phyloP scores from a whole-genome alignment of 2,888 invertebrate genomes.

The Brachylomia viminalis region DNA sequence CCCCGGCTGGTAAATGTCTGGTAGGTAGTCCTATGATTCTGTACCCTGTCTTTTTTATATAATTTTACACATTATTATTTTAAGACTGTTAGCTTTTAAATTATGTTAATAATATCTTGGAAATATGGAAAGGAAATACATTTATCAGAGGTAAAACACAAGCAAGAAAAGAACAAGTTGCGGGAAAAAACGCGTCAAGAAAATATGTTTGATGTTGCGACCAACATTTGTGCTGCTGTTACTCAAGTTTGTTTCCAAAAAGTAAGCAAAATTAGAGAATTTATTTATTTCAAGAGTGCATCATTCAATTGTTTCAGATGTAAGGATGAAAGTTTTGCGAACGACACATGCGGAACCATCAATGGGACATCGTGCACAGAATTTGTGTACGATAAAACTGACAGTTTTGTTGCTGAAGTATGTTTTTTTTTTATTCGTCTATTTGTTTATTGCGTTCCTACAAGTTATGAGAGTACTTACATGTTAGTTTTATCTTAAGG shows the following conservation, averaged over 20 bases:
- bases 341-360: conserved; percentile 61
- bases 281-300: background rate
- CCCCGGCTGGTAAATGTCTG: too few relatives aligned
- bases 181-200: background rate
- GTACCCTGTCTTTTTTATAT: too few relatives aligned
- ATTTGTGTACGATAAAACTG: conserved; percentile 73
- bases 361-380: conserved; percentile 65
- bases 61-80: too few relatives aligned
- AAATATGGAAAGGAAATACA: background rate
- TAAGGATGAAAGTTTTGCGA: conserved; percentile 64
- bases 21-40: background rate
- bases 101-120: too few relatives aligned
- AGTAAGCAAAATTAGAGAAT: background rate
- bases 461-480: background rate
- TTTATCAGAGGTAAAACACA: background rate
- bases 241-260: background rate
- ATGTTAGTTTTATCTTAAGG: background rate
- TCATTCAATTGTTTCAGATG: conserved; percentile 67
- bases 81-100: too few relatives aligned
- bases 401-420: conserved; percentile 78
- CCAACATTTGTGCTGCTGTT: background rate
- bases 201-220: background rate
- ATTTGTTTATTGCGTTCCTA: background rate
- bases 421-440: conserved; percentile 45
- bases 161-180: background rate